Evolutionary conservation across 2,113 vertebrate species (phyloP).

Genomic region (Vidua macroura): DNA sequence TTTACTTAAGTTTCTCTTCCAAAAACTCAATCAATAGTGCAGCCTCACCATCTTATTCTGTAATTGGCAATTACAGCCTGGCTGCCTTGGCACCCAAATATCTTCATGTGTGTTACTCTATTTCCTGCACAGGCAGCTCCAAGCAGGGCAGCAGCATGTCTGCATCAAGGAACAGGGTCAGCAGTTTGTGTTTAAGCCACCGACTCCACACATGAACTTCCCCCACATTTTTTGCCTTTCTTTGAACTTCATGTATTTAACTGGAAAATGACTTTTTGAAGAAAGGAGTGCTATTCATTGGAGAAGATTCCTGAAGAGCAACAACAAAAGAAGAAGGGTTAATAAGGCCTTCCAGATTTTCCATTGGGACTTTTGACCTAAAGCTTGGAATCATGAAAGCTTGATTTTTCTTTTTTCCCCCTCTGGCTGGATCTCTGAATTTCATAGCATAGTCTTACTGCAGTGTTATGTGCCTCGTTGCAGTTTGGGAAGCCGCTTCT

Average conservation of each 20-base stretch:
- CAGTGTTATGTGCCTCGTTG: not conserved
- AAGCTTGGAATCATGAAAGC: not conserved
- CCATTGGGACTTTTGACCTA: not conserved
- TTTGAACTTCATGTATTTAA: not conserved
- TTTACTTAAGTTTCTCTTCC: constrained; percentile 41
- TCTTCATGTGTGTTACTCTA: not conserved
- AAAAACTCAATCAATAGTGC: constrained; percentile 52
- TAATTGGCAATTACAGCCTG: constrained; percentile 44
- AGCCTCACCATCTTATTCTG: constrained; percentile 31
- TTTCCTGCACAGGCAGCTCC: not conserved
- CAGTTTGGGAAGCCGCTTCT: not conserved
- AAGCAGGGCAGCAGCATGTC: not conserved
- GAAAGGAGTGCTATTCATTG: not conserved
- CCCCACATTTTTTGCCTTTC: not conserved
- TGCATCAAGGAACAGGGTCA: not conserved
- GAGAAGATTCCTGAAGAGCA: not conserved
- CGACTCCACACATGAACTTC: not conserved
- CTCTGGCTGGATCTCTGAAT: not conserved
- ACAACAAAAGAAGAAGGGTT: not conserved
- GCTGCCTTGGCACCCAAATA: not conserved
- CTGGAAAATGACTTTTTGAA: not conserved
- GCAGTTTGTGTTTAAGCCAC: not conserved
- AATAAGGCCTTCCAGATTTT: not conserved
- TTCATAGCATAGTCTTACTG: not conserved
- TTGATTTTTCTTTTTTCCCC: accelerated